Evolutionary conservation across 2,888 invertebrate genomes (phyloP).

Genomic region (Parascotia fuliginaria): DNA sequence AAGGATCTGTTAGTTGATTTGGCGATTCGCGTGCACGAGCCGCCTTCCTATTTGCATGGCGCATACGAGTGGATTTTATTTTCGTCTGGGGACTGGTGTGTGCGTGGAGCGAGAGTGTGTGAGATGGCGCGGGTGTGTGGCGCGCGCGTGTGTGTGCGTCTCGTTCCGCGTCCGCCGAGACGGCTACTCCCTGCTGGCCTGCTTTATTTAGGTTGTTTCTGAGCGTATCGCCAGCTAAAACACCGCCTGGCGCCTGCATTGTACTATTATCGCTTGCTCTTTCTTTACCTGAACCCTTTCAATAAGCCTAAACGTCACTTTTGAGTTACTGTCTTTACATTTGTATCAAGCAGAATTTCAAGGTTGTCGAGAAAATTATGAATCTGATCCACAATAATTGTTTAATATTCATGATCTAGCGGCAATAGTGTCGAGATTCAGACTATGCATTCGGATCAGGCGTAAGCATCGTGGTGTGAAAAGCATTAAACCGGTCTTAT

Average conservation of each 20-base stretch:
- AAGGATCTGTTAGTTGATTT: slow-evolving; percentile 81
- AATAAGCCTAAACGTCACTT: slow-evolving; percentile 23
- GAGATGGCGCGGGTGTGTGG: slow-evolving; percentile 57
- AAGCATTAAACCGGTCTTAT: slow-evolving; percentile 47
- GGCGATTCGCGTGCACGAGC: slow-evolving; percentile 70
- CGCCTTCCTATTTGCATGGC: slow-evolving; percentile 84
- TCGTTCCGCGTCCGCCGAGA: slow-evolving; percentile 68
- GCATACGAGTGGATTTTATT: slow-evolving; percentile 85
- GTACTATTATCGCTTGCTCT: slow-evolving; percentile 33
- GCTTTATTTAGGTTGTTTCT: slow-evolving; percentile 82
- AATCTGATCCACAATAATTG: not conserved
- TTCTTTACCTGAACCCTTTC: slow-evolving; percentile 44
- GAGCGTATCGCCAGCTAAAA: slow-evolving; percentile 59
- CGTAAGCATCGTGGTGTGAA: slow-evolving; percentile 30
- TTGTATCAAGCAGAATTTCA: not conserved
- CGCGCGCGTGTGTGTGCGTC: slow-evolving; percentile 53
- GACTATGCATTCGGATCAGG: slow-evolving; percentile 24
- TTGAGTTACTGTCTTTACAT: slow-evolving; percentile 14
- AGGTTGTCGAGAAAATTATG: slow-evolving; percentile 3
- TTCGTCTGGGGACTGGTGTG: slow-evolving; percentile 79
- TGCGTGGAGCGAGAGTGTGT: slow-evolving; percentile 66
- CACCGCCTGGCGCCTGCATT: slow-evolving; percentile 47
- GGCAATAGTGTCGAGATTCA: slow-evolving; percentile 8
- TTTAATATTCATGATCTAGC: not conserved
- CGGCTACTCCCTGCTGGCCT: slow-evolving; percentile 77